A percentile compares a stretch with the other conserved stretches of the same genome.
These are phyloP conservation scores for Megaustenia siamemsis DNA, from an alignment of 2,888 invertebrate genomes.

Conservation along the genomic window DNA sequence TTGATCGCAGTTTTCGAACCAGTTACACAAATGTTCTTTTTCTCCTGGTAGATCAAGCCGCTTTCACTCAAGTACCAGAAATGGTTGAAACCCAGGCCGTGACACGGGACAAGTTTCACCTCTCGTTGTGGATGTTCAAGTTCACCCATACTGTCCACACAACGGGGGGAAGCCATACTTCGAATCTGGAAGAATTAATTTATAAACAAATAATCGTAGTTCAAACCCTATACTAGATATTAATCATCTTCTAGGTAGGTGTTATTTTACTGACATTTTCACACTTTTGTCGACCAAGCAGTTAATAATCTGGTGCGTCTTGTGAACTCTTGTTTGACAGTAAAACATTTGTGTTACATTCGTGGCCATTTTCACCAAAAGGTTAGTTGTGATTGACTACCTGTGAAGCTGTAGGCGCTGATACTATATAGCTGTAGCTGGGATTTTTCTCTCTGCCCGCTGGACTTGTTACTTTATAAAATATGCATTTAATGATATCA, in stretches of 20 bases:
- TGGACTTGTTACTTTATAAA: slow-evolving; percentile 40
- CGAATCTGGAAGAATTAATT: slow-evolving; percentile 40
- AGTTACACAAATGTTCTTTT: slow-evolving; percentile 33
- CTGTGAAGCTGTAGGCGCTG: too few relatives aligned
- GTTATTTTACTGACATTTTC: slow-evolving; percentile 60
- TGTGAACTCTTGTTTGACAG: too few relatives aligned
- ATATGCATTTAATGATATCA: neutral
- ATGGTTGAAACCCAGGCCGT: slow-evolving; percentile 51
- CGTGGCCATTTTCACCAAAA: too few relatives aligned
- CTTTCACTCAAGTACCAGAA: slow-evolving; percentile 52
- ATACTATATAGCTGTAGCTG: too few relatives aligned
- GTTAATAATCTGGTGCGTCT: too few relatives aligned
- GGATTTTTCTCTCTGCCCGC: slow-evolving; percentile 62
- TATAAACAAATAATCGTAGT: too few relatives aligned
- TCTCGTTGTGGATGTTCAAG: neutral
- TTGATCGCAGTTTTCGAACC: neutral
- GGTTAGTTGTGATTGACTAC: too few relatives aligned
- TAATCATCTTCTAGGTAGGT: too few relatives aligned
- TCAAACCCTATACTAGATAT: too few relatives aligned
- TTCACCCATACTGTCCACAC: slow-evolving; percentile 54
- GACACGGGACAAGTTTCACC: slow-evolving; percentile 52
- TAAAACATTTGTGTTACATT: too few relatives aligned
- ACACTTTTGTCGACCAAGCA: slow-evolving; percentile 66
- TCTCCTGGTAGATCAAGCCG: slow-evolving; percentile 52
- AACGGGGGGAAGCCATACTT: slow-evolving; percentile 19